Conservation (phyloP, 2,888 invertebrate genomes). For the Orthosia gothica region DNA sequence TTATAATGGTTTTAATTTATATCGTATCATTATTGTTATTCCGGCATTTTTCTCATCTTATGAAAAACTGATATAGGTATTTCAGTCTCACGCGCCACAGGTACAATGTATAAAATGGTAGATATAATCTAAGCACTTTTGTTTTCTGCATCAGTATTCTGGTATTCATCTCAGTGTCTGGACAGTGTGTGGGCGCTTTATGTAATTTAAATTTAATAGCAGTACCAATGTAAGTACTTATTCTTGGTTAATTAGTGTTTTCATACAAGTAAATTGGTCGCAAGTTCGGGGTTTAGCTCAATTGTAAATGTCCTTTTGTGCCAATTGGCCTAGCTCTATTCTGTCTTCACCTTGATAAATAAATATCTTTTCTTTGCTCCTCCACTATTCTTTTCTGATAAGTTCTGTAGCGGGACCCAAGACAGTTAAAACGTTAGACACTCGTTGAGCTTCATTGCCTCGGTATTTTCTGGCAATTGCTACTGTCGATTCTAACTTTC, state of each 20-base stretch:
- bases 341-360: too few relatives aligned
- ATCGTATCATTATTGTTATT: not conserved
- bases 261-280: too few relatives aligned
- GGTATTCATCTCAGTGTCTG: conserved; percentile 5
- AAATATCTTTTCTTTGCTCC: too few relatives aligned
- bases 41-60: conserved; percentile 57
- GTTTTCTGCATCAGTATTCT: conserved; percentile 24
- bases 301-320: too few relatives aligned
- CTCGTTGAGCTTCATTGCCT: too few relatives aligned
- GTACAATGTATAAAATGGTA: conserved; percentile 37
- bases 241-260: not conserved
- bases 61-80: conserved; percentile 21
- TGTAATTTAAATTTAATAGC: not conserved
- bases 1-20: conserved; percentile 49
- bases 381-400: too few relatives aligned
- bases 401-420: too few relatives aligned
- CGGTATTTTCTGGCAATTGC: too few relatives aligned
- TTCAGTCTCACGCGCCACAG: conserved; percentile 42
- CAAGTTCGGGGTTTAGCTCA: too few relatives aligned
- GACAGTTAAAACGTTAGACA: too few relatives aligned
- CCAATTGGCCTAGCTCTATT: too few relatives aligned
- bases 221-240: conserved; percentile 1
- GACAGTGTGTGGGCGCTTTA: not conserved
- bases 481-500: too few relatives aligned
- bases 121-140: conserved; percentile 21